These are phyloP conservation scores for Sternotherus odoratus DNA, from an alignment of 2,797 vertebrate species.

Conservation along the genomic window DNA sequence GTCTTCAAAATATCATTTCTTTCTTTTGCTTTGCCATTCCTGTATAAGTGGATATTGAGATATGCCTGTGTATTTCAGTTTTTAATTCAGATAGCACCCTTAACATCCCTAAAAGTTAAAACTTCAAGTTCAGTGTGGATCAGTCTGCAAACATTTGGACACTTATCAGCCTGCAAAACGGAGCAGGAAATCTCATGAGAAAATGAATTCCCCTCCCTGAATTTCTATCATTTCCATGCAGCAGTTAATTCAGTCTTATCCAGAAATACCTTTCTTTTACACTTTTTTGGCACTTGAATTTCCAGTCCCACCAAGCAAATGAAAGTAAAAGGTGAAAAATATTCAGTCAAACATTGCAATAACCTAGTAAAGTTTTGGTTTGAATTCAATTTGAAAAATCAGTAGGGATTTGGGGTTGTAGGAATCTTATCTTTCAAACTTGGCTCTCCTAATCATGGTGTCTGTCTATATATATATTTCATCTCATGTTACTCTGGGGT, in stretches of 20 bases:
- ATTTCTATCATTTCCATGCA: conserved; percentile 33
- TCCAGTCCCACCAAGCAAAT: conserved; percentile 45
- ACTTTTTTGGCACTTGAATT: conserved; percentile 39
- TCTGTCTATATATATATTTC: not conserved
- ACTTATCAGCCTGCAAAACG: not conserved
- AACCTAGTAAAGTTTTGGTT: conserved; percentile 45
- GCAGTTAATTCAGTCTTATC: conserved; percentile 33
- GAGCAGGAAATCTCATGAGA: conserved; percentile 33
- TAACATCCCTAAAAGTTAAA: not conserved
- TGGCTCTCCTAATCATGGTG: not conserved
- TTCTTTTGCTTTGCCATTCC: not conserved
- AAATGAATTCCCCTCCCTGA: conserved; percentile 11
- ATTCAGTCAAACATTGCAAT: conserved; percentile 20
- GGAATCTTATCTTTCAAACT: conserved; percentile 18
- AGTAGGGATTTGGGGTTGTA: not conserved
- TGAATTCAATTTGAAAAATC: conserved; percentile 37
- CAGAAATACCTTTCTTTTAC: conserved; percentile 53
- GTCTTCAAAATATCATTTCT: not conserved
- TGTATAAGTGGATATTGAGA: not conserved
- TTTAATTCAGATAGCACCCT: not conserved
- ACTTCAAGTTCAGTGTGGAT: conserved; percentile 27
- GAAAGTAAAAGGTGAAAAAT: conserved; percentile 32
- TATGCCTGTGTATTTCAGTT: not conserved
- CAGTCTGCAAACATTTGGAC: not conserved
- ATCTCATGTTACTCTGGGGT: not conserved